Evolutionary conservation across 1,140 invertebrate species (phyloP).

Genomic region (Heliconius himera): DNA sequence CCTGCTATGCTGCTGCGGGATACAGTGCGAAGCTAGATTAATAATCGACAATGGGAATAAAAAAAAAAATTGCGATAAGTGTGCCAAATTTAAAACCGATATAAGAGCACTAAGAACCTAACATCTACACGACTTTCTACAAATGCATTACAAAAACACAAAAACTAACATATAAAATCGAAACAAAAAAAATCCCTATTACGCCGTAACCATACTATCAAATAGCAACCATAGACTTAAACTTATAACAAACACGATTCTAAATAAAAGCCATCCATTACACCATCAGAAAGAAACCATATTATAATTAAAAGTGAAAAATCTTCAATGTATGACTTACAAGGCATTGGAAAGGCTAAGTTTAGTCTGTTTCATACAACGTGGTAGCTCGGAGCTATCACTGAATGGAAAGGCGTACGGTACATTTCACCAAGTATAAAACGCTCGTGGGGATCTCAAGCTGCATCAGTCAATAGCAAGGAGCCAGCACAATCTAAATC

Average conservation of each 20-base stretch:
- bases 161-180: conserved; percentile 46
- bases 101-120: conserved; percentile 4
- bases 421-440: conserved; percentile 79
- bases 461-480: conserved; percentile 71
- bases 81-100: background rate
- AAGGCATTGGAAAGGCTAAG: background rate
- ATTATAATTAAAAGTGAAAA: background rate
- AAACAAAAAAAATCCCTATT: conserved; percentile 46
- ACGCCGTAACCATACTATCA: conserved; percentile 35
- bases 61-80: background rate
- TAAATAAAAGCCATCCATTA: conserved; percentile 35
- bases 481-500: conserved; percentile 66
- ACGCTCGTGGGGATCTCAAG: conserved; percentile 56
- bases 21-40: too few relatives aligned
- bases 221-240: conserved; percentile 15
- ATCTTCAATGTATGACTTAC: conserved; percentile 43
- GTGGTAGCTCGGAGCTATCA: conserved; percentile 60
- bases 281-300: background rate
- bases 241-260: background rate
- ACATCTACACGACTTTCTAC: conserved; percentile 30
- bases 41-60: background rate
- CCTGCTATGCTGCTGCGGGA: too few relatives aligned
- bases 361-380: conserved; percentile 22
- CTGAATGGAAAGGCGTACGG: conserved; percentile 72
- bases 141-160: conserved; percentile 37